A percentile compares a stretch with the other conserved stretches of the same genome.
Evolutionary conservation across 2,113 vertebrate genomes (phyloP).

Genomic region (Spea bombifrons): DNA sequence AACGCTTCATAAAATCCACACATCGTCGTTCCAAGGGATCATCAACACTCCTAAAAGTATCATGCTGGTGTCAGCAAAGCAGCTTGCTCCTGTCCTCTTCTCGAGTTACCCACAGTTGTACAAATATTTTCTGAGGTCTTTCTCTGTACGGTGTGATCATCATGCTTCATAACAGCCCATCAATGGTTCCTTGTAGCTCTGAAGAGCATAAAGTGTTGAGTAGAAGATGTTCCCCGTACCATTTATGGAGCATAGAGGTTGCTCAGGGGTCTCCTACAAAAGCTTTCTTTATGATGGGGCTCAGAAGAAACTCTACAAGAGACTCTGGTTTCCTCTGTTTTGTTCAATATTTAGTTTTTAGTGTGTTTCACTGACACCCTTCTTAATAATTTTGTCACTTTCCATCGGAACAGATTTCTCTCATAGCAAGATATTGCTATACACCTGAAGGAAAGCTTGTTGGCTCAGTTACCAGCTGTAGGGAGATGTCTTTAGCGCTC

Average conservation of each 20-base stretch:
- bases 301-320: no score
- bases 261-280: not conserved
- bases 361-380: no score
- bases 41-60: slow-evolving; percentile 15
- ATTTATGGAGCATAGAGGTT: not conserved
- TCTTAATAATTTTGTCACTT: no score
- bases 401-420: no score
- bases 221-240: not conserved
- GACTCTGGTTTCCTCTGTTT: no score
- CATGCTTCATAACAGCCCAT: not conserved
- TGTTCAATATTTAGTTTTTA: no score
- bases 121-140: slow-evolving; percentile 4
- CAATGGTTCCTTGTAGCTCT: not conserved
- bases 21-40: not conserved
- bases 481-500: no score
- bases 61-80: not conserved
- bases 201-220: not conserved
- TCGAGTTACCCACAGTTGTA: slow-evolving; percentile 2
- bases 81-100: slow-evolving; percentile 2
- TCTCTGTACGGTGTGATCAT: not conserved
- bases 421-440: no score
- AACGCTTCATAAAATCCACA: slow-evolving; percentile 14
- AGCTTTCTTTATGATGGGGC: not conserved
- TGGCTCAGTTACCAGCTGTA: no score
- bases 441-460: no score